Evolutionary conservation across 2,888 invertebrate species (phyloP).

Genomic region (Bugula neritina): DNA sequence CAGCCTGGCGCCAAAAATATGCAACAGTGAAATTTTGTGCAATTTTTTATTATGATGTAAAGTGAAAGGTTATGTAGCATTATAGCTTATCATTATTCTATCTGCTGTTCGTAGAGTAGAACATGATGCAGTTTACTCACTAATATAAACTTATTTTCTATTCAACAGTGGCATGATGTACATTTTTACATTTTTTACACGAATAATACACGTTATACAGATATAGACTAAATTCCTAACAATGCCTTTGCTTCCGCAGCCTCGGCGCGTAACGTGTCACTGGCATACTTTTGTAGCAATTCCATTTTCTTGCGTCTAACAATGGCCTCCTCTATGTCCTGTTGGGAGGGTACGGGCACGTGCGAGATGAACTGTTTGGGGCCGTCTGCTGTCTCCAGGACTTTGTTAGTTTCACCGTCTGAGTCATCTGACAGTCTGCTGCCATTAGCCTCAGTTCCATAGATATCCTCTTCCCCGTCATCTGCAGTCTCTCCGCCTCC

Average conservation of each 20-base stretch:
- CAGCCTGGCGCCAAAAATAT: too few species aligned
- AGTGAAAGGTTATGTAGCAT: too few species aligned
- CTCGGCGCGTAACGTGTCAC: slow-evolving; percentile 49
- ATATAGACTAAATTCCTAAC: too few species aligned
- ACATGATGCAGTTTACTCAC: too few species aligned
- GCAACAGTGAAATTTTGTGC: too few species aligned
- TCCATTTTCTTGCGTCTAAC: slow-evolving; percentile 85
- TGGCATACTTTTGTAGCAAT: slow-evolving; percentile 73
- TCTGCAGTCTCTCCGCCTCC: slow-evolving; percentile 54
- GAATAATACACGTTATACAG: too few species aligned
- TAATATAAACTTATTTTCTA: too few species aligned
- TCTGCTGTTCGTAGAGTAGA: too few species aligned
- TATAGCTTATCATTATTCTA: too few species aligned
- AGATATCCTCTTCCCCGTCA: slow-evolving; percentile 64
- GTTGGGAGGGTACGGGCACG: slow-evolving; percentile 87
- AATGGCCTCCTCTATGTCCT: slow-evolving; percentile 84
- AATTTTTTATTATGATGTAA: too few species aligned
- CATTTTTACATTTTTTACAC: too few species aligned
- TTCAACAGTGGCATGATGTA: too few species aligned
- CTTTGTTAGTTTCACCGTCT: slow-evolving; percentile 30
- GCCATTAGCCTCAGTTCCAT: slow-evolving; percentile 55
- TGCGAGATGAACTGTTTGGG: slow-evolving; percentile 68
- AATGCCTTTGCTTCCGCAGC: slow-evolving; percentile 52
- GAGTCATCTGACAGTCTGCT: neutral
- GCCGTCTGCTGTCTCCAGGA: slow-evolving; percentile 31